Evolutionary conservation across 2,888 invertebrate genomes (phyloP), one percentile per base, ranked within the genome.

Genomic region (Latheticus oryzae): DNA sequence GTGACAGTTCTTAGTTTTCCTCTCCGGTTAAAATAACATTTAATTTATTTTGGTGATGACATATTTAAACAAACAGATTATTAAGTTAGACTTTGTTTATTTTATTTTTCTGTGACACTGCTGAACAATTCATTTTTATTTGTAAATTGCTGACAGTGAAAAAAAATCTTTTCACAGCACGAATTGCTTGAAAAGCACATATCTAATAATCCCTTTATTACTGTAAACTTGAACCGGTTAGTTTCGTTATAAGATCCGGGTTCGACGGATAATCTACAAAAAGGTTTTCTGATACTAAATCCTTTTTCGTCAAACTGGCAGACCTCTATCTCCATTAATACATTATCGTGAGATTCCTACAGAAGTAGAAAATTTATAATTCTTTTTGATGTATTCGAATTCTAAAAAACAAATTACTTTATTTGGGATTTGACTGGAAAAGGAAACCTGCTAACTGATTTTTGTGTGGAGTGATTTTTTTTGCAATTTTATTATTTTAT

Each of bases 271-370:
- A 35, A 47, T 47, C 33, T 24, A 23, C 5, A 19, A 35, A 23
- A 33, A 23, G 47, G 33, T 47, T 47, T 40, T 40, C 32, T 33
- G 47, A 21, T n/a, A 50, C 23, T 28, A 19, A 47, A 33, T 33
- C 37, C 28, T 15, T 48, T 8, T 50, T 50, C 37, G 50, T 50
- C 28, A 50, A 38, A 38, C 24, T 50, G 23, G 3, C 17, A 26
- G 16, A 26, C 17, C 38, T 30, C 5, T 42, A 15, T 0, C 37
- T 17, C 5, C 37, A 28, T 48, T 24, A 13, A 48, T 50, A 38
- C 38, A 38, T 50, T 38, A 50, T 50, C 24, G 21, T 17, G 15
- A 33, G 3, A 8, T 9, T 30, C 13, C 28, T 7, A 23, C 11
- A 21, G 13, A 19, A 40, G 12, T 40, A 40, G 12, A 8, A 24